Base-by-base conservation (phyloP, 2,113 vertebrate genomes). In the Anguilla japonica region DNA sequence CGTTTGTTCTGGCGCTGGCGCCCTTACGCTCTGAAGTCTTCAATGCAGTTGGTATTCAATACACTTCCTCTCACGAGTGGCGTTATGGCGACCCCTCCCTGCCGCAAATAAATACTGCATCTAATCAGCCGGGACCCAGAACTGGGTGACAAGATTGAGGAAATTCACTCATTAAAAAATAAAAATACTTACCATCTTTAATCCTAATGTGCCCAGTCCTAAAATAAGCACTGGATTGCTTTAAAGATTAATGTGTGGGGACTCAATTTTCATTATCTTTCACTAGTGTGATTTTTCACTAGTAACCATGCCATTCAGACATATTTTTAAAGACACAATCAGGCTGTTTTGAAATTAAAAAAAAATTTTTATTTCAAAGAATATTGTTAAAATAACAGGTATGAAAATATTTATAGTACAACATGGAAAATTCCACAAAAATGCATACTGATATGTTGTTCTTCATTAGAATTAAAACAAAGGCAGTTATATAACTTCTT, bases 1-100 rank as follows among this genome's bases (percentile, higher is more conserved):
- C 96, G 82, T 96, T 97, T 93, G 87, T 96, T 84, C 90, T 96
- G 40, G 96, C 95, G 41, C 85, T 96, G 82, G 92, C 91, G 40
- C 96, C 96, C 86, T 97, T 96, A 91, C 92, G 96, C 50, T 94
- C 95, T 0, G 96, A 96, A 88, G 83, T 95, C 84, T 94, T 96
- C 84, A 16, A 96, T 96, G 93, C 41, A 93, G 90, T 14, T 13
- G 1, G 43, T 9, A 46, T 9, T 9, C 43, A 86, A 96, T 1
- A 95, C 1, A 95, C 95, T 71, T 14, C 94, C 93, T 53, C 83
- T 95, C 81, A 96, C 95, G 0, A 90, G 95, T 67, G 95, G 95
- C 39, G 83, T 96, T 84, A 92, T 96, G 94, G 95, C 96, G 40
- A 96, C 96, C 11, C 91, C 96, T 22, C 43, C 93, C 95, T 92